These are phyloP conservation scores for Apotomis betuletana DNA, from an alignment of 2,888 invertebrate species.

Conservation along the genomic window DNA sequence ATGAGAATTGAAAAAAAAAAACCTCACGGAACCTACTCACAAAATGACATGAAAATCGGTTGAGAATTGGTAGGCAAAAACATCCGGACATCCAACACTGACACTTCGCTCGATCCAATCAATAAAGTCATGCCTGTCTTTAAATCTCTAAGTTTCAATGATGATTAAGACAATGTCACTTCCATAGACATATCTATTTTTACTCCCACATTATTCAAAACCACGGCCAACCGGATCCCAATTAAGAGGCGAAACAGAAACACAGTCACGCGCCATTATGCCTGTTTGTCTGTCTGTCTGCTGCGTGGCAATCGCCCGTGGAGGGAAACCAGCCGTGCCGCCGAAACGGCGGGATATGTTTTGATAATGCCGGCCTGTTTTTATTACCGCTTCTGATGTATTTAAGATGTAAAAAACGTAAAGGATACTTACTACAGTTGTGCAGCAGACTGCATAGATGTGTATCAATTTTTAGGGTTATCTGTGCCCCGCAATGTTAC, in stretches of 20 bases:
- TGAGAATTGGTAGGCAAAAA: no score
- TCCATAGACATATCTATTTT: conserved; percentile 10
- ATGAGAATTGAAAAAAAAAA: no score
- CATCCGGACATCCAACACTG: no score
- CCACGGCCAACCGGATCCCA: conserved; percentile 59
- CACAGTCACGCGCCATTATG: conserved; percentile 71
- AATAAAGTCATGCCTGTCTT: no score
- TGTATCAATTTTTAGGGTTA: neutral
- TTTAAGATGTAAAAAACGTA: conserved; percentile 37
- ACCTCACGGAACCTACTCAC: no score
- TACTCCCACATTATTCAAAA: conserved; percentile 30
- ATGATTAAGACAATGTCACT: neutral
- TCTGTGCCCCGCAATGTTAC: no score
- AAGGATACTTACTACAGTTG: neutral
- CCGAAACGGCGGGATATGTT: conserved; percentile 62
- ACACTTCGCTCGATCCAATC: no score
- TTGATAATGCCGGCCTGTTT: conserved; percentile 59
- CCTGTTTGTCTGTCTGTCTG: conserved; percentile 56
- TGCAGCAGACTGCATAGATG: neutral
- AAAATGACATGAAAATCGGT: no score
- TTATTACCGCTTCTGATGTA: conserved; percentile 43
- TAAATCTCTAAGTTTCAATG: no score
- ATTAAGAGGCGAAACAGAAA: conserved; percentile 75
- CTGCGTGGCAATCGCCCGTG: conserved; percentile 62
- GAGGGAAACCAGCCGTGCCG: conserved; percentile 69